Evolutionary conservation across 2,113 vertebrate genomes (phyloP), one percentile per base, ranked within the genome.

Genomic region (Python bivittatus): DNA sequence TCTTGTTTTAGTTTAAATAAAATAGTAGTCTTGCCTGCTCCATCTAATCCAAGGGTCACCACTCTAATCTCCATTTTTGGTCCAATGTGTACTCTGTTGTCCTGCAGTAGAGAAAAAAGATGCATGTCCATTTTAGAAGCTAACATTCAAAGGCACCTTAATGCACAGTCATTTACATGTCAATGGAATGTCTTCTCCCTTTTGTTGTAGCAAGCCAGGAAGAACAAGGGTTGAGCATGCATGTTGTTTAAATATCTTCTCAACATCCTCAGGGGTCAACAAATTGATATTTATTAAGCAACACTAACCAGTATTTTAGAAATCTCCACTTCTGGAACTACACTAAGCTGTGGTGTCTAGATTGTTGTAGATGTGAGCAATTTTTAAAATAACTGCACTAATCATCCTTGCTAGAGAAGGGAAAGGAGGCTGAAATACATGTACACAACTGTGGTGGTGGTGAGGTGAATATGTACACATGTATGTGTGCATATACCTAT

Each of bases 51-150:
- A 60, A 99, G 97, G 15, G 99, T 99, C 68, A 99, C 99, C 79
- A 99, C 99, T 0, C 99, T 98, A 96, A 99, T 99, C 98, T 99
- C 99, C 99, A 99, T 99, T 98, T 99, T 99, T 92, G 99, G 99
- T 92, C 99, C 99, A 92, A 99, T 99, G 97, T 99, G 99, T 91
- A 99, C 99, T 92, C 99, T 98, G 96, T 99, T 99, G 97, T 99
- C 99, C 99, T 99, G 91, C 3, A 95, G 96, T 79, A 95, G 94
- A 91, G 4, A 94, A 12, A 93, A 0, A 91, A 2, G 72, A 79
- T 17, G 33, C 9, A 42, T 79, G 72, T 6, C 42, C 72, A 79
- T 79, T 42, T 42, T 79, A 10, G 72, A 79, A 22, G 72, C 15
- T 79, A 79, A 42, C 2, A 79, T 22, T 79, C 17, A 79, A 79